Base-by-base conservation (phyloP, 2,113 vertebrate genomes). In the Sturnira hondurensis region DNA sequence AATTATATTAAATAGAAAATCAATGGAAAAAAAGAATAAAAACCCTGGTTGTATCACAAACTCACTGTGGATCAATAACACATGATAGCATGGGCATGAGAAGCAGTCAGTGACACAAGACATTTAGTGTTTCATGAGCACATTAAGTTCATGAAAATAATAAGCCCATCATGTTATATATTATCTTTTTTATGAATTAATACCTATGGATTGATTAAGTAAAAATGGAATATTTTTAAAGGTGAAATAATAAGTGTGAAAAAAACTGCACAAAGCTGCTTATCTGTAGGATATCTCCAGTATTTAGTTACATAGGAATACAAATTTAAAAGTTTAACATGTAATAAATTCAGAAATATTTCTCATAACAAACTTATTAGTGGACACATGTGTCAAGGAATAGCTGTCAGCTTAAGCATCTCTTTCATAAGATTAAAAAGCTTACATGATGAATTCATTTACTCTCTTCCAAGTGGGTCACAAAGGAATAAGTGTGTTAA, bases 81-180 rank as follows among this genome's bases (percentile, higher is more conserved):
- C 43, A 91, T 33, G 96, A 92, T 93, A 94, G 85, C 38, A 81
- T 78, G 73, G 22, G 61, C 36, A 80, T 36, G 36, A 93, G 71
- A 91, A 89, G 4, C 22, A 74, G 45, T 90, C 85, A 77, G 19
- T 93, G 92, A 96, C 83, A 89, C 67, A 87, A 89, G 56, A 86
- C 80, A 94, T 45, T 89, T 56, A 93, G 33, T 80, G 86, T 95
- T 89, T 97, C 86, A 91, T 76, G 73, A 95, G 63, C 38, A 70
- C 87, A 95, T 96, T 95, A 96, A 91, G 15, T 74, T 95, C 36
- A 89, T 91, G 86, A 89, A 93, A 92, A 86, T 94, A 96, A 94
- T 93, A 94, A 95, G 52, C 36, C 45, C 5, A 43, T 41, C 73
- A 12, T 54, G 71, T 56, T 93, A 89, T 43, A 70, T 89, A n/a